phyloP scores from a whole-genome alignment of 2,888 invertebrate genomes.

The Rambutsinella grinnellia region DNA sequence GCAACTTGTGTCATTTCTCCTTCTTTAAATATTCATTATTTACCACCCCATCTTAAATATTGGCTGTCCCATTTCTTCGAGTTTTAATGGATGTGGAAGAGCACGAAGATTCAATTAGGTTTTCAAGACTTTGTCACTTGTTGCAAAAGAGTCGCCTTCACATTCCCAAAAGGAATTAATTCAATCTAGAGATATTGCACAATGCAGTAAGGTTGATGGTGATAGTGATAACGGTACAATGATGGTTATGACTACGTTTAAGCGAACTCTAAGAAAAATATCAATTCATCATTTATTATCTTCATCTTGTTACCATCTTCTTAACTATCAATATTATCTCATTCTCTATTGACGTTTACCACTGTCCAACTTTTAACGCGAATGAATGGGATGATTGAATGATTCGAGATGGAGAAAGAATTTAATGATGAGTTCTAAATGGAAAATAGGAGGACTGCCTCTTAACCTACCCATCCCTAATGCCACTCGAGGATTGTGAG shows the following conservation, averaged over 20 bases:
- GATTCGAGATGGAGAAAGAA: constrained; percentile 7
- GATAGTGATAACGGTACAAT: not conserved
- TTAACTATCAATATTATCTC: not conserved
- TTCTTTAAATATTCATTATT: constrained; percentile 30
- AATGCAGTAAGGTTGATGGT: not conserved
- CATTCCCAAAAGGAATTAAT: constrained; percentile 6
- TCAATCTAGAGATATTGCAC: not conserved
- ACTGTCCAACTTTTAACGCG: not conserved
- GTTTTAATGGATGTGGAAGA: not conserved
- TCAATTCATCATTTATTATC: constrained; percentile 38
- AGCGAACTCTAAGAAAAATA: constrained; percentile 3
- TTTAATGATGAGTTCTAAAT: constrained; percentile 26
- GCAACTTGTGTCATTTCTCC: constrained; percentile 1
- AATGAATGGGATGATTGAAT: not conserved
- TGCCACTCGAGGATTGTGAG: no score
- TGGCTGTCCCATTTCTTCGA: constrained; percentile 26
- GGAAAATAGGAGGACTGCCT: constrained; percentile 41
- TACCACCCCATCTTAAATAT: constrained; percentile 1
- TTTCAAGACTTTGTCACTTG: not conserved
- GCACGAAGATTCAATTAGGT: constrained; percentile 35
- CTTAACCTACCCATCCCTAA: constrained; percentile 13
- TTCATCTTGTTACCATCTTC: constrained; percentile 13
- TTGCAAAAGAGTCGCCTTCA: constrained; percentile 6
- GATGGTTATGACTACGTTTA: no score
- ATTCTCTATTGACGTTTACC: not conserved